Conservation (phyloP, 2,797 vertebrate species). For the Mus minutoides region DNA sequence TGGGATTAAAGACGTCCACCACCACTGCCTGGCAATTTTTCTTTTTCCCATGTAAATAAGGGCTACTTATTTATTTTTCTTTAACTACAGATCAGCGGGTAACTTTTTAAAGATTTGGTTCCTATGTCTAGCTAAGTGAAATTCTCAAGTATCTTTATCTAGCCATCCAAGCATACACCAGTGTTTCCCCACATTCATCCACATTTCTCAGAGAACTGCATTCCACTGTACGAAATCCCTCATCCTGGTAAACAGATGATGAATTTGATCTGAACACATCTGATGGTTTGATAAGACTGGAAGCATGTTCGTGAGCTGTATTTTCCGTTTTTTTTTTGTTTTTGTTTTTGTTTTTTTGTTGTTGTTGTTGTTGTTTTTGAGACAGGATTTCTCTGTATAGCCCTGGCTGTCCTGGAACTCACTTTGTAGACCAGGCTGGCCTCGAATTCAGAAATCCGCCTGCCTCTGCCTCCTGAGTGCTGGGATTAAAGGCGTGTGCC, state of each 20-base stretch:
- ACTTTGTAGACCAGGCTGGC: no score
- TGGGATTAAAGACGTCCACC: no score
- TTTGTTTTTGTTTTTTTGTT: no score
- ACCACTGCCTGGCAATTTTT: neutral
- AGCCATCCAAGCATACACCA: neutral
- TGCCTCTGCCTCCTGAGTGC: no score
- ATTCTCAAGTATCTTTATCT: constrained; percentile 1
- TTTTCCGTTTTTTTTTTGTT: neutral
- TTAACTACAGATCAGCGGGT: constrained; percentile 12
- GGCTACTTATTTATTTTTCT: neutral
- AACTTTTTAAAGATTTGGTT: constrained; percentile 7
- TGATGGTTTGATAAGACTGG: constrained; percentile 12
- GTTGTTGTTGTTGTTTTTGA: no score
- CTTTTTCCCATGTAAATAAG: neutral
- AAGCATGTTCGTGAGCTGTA: neutral
- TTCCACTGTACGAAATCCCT: constrained; percentile 15
- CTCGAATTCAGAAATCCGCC: no score
- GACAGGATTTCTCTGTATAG: no score
- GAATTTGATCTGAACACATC: constrained; percentile 16
- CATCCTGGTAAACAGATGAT: neutral
- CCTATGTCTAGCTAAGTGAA: constrained; percentile 28
- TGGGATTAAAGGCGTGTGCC: no score
- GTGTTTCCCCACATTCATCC: neutral
- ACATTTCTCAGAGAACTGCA: constrained; percentile 29
- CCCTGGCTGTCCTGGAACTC: no score